Evolutionary conservation across 2,797 vertebrate genomes (phyloP), one percentile per base, ranked within the genome.

Genomic region (Scolopax rusticola): DNA sequence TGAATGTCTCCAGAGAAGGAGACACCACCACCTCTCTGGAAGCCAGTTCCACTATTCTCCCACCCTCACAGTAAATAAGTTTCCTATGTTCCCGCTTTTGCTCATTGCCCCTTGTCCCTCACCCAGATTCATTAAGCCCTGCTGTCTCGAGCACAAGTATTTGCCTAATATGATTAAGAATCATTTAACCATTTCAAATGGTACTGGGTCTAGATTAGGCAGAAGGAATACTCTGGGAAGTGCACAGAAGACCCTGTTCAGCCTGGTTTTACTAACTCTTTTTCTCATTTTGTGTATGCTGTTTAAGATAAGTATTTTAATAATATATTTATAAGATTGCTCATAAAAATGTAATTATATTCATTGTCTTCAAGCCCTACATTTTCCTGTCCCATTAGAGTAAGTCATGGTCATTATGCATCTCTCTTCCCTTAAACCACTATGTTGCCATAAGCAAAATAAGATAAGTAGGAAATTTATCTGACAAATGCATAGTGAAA

Each of bases 401-500:
- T 89, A 97, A 97, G 85, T 96, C 94, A 97, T 89, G 81, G 85
- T 75, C 81, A 94, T 93, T 96, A 90, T 63, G n/a, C 11, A 94
- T 94, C 40, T 87, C 50, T 94, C 71, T 33, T 85, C 38, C 57
- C 19, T 94, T 94, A 93, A 97, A 79, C 47, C 43, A 77, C 61
- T 64, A 32, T 19, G 33, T 89, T 95, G 88, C 94, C 90, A 91
- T 87, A 89, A 98, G 96, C 89, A 94, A 97, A 95, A 93, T 84
- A 93, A 90, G 45, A 90, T 96, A 95, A 96, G 75, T 85, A 87
- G 57, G 57, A 93, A 97, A 97, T 97, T 96, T 93, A 97, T 97
- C 95, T 97, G 92, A 97, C 65, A 96, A 96, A 96, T 16, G 6
- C 53, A 73, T 89, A 73, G 71, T 93, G 87, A 97, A 97, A 96